Percentiles rank a stretch among this genome's conserved stretches.
These are phyloP conservation scores for Acanthosepion pharaonis DNA, from an alignment of 2,888 invertebrate genomes.

Conservation along the genomic window DNA sequence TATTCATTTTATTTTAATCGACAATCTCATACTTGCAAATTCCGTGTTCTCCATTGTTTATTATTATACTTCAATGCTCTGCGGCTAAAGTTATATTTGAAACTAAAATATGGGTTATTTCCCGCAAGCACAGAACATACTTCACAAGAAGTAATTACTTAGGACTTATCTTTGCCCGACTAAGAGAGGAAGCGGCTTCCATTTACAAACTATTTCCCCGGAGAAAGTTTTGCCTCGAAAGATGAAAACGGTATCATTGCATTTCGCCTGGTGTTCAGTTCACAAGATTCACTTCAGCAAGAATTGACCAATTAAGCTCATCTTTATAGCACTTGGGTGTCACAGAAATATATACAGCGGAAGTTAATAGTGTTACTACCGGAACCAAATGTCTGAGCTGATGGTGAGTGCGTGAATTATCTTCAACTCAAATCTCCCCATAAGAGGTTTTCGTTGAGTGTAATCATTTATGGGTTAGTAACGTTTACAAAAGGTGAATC, in stretches of 20 bases:
- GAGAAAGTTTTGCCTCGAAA: background rate
- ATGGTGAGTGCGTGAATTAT: background rate
- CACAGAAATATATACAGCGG: background rate
- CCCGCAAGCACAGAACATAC: background rate
- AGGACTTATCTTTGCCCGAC: background rate
- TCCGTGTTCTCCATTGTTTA: too few species aligned
- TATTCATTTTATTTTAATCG: too few species aligned
- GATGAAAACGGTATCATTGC: background rate
- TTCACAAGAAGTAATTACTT: slow-evolving; percentile 6
- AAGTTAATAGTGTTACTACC: background rate
- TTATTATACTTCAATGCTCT: too few species aligned
- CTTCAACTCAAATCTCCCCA: background rate
- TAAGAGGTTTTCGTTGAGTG: too few species aligned
- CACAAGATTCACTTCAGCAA: background rate
- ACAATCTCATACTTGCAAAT: too few species aligned
- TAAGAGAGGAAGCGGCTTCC: background rate
- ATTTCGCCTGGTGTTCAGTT: background rate
- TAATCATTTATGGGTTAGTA: too few species aligned
- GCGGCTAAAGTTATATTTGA: background rate
- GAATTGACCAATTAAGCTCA: background rate
- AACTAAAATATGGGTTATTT: background rate
- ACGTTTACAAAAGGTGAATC: too few species aligned
- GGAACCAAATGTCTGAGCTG: background rate
- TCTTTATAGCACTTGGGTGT: background rate
- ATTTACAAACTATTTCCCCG: slow-evolving; percentile 7